Conservation (phyloP, 1,140 invertebrate species). For the Bombyx mandarina region DNA sequence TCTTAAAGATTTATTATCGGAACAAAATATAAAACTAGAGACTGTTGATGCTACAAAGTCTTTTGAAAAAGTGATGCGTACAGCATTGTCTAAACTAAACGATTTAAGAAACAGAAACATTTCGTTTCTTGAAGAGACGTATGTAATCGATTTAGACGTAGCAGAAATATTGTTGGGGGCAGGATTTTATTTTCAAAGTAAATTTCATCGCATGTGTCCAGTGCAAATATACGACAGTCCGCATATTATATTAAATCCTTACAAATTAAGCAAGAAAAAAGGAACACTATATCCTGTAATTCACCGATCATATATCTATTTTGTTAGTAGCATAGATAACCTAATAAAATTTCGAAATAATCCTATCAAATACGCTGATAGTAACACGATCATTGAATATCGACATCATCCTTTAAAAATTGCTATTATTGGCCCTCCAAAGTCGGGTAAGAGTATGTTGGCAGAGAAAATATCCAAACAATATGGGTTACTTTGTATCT, state of each 20-base stretch:
- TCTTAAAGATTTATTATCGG: slow-evolving; percentile 39
- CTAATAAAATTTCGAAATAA: slow-evolving; percentile 64
- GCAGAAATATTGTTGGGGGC: slow-evolving; percentile 68
- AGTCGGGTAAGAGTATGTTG: slow-evolving; percentile 86
- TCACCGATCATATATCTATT: slow-evolving; percentile 73
- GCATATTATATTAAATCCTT: slow-evolving; percentile 62
- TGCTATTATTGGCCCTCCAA: slow-evolving; percentile 86
- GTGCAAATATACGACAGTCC: slow-evolving; percentile 68
- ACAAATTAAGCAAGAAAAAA: slow-evolving; percentile 48
- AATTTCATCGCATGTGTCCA: slow-evolving; percentile 73
- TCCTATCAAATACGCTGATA: slow-evolving; percentile 68
- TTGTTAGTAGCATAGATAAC: slow-evolving; percentile 62
- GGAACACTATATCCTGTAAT: slow-evolving; percentile 67
- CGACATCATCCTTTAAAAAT: slow-evolving; percentile 76
- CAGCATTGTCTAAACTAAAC: slow-evolving; percentile 36
- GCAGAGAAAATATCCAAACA: slow-evolving; percentile 61
- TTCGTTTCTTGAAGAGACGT: slow-evolving; percentile 71
- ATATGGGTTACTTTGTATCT: slow-evolving; percentile 68
- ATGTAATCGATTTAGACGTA: slow-evolving; percentile 62
- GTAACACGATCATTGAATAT: slow-evolving; percentile 42
- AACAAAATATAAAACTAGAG: slow-evolving; percentile 61
- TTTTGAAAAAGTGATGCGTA: slow-evolving; percentile 42
- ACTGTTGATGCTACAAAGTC: slow-evolving; percentile 49
- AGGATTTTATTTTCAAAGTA: slow-evolving; percentile 73
- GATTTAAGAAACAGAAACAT: slow-evolving; percentile 52